phyloP scores from a whole-genome alignment of 2,888 invertebrate genomes.

The Xanthorhoe spadicearia region DNA sequence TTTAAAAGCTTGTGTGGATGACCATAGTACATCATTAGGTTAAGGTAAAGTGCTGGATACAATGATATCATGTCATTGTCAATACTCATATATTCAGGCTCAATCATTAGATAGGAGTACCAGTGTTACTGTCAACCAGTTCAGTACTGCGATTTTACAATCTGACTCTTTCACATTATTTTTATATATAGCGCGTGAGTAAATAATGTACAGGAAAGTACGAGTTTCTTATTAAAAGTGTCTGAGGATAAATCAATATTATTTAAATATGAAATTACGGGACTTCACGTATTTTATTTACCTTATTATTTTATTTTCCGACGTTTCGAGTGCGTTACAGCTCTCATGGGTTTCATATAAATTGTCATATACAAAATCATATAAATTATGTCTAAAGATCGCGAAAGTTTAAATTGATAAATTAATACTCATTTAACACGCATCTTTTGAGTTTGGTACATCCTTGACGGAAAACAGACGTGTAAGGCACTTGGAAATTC shows the following conservation, averaged over 20 bases:
- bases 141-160: conserved; percentile 40
- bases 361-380: no score
- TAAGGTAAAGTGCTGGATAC: conserved; percentile 74
- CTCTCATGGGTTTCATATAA: no score
- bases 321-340: no score
- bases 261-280: no score
- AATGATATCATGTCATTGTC: conserved; percentile 72
- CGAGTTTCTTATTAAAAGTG: background rate
- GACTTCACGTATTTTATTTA: no score
- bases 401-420: no score
- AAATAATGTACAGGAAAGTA: conserved; percentile 10
- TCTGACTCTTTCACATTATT: conserved; percentile 50
- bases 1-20: conserved; percentile 33
- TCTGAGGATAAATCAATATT: background rate
- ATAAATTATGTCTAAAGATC: no score
- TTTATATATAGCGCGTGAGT: conserved; percentile 53
- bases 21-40: conserved; percentile 67
- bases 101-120: conserved; percentile 61
- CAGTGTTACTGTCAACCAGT: conserved; percentile 43
- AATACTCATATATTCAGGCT: conserved; percentile 79
- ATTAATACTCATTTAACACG: no score
- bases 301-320: no score
- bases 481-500: no score
- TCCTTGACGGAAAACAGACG: background rate
- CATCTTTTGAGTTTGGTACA: background rate